These are phyloP conservation scores for Asteroscopus sphinx DNA, from an alignment of 2,888 invertebrate genomes.

Conservation along the genomic window DNA sequence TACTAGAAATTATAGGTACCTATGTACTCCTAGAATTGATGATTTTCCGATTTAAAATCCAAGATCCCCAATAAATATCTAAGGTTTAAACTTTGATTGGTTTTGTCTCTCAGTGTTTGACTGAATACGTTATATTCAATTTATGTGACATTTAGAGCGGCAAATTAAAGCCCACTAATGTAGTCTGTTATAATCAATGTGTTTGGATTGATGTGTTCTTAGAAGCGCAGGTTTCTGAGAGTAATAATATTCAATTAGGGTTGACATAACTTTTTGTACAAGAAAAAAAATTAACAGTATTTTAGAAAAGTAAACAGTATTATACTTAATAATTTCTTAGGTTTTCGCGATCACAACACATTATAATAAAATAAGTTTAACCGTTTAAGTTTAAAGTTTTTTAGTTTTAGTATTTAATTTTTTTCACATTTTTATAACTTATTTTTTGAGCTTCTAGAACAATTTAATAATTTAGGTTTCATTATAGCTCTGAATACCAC, in stretches of 20 bases:
- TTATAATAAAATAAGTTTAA: too few species aligned
- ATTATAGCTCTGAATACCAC: too few species aligned
- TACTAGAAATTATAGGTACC: constrained; percentile 35
- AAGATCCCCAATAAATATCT: constrained; percentile 34
- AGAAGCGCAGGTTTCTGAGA: constrained; percentile 34
- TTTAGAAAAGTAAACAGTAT: too few species aligned
- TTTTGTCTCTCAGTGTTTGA: constrained; percentile 27
- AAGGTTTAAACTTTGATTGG: constrained; percentile 39
- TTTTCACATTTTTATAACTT: too few species aligned
- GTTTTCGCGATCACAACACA: too few species aligned
- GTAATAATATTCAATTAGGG: constrained; percentile 34
- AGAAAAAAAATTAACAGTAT: too few species aligned
- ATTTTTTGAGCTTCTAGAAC: too few species aligned
- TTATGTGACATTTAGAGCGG: constrained; percentile 47
- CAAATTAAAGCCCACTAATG: constrained; percentile 39
- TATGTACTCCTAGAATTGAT: constrained; percentile 26
- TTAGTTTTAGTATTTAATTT: too few species aligned
- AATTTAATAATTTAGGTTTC: too few species aligned
- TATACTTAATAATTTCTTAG: too few species aligned
- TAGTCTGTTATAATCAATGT: constrained; percentile 36
- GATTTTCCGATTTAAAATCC: constrained; percentile 33
- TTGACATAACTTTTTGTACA: too few species aligned
- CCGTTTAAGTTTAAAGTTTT: too few species aligned
- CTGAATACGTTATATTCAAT: constrained; percentile 31
- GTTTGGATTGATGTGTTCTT: constrained; percentile 36